Percentiles rank a stretch among this genome's conserved stretches.
These are phyloP conservation scores for Zaprionus bogoriensis DNA, from an alignment of 2,888 invertebrate genomes.

Conservation along the genomic window DNA sequence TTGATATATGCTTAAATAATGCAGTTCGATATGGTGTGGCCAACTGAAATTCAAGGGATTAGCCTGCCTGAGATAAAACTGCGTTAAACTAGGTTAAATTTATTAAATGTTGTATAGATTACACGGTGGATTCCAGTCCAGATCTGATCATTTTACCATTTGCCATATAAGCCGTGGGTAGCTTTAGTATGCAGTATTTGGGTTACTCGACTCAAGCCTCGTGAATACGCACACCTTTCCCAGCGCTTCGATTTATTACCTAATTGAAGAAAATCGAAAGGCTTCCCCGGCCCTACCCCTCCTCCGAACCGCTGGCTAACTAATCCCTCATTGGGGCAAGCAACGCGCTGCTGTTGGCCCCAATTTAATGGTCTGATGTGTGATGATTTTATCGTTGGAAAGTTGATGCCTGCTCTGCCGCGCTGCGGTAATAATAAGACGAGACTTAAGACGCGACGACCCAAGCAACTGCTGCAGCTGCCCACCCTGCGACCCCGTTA, in stretches of 20 bases:
- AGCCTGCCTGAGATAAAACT: no score
- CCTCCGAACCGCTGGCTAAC: no score
- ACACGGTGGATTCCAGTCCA: no score
- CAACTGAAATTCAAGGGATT: no score
- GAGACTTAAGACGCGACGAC: constrained; percentile 9
- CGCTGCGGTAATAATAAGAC: constrained; percentile 22
- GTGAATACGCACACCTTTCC: neutral
- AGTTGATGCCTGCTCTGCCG: constrained; percentile 28
- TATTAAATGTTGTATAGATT: no score
- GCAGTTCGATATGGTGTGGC: no score
- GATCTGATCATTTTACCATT: no score
- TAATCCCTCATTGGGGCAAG: constrained; percentile 15
- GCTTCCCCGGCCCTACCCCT: constrained; percentile 20
- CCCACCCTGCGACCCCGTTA: neutral
- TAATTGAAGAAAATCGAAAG: constrained; percentile 34
- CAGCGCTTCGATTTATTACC: constrained; percentile 1
- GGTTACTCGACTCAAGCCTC: neutral
- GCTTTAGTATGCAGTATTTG: no score
- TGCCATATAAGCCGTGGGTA: no score
- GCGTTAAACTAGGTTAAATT: no score
- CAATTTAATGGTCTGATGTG: constrained; percentile 27
- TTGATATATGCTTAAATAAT: no score
- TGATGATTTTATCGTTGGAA: constrained; percentile 45
- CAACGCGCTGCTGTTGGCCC: constrained; percentile 27
- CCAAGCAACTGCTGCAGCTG: no score